phyloP scores from a whole-genome alignment of 35 echinoderm and acorn worm species.

The Heliocidaris erythrogramma region DNA sequence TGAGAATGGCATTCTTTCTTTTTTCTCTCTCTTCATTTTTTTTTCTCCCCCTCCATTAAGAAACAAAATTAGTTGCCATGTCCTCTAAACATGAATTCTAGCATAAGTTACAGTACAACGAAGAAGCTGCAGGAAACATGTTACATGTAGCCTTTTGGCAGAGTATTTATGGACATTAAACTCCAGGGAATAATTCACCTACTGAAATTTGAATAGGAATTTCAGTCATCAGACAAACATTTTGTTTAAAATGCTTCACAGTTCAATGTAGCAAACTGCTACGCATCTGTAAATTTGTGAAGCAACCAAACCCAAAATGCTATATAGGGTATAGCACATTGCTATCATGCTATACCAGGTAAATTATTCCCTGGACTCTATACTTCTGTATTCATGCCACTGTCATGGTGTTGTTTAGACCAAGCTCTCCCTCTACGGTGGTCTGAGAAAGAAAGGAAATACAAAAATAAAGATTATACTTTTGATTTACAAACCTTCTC shows the following conservation, averaged over 20 bases:
- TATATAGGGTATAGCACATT: too few relatives aligned
- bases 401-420: slow-evolving; percentile 47
- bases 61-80: not conserved
- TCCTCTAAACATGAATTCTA: not conserved
- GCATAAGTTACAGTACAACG: not conserved
- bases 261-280: too few relatives aligned
- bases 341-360: too few relatives aligned
- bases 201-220: too few relatives aligned
- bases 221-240: too few relatives aligned
- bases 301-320: too few relatives aligned
- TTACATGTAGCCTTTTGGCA: not conserved
- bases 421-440: slow-evolving; percentile 39
- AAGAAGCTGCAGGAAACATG: not conserved
- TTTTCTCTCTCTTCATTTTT: not conserved
- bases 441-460: slow-evolving; percentile 26
- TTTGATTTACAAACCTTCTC: not conserved
- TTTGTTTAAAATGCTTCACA: too few relatives aligned
- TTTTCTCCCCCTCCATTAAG: not conserved
- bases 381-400: slow-evolving; percentile 4
- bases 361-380: too few relatives aligned
- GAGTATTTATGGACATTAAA: not conserved
- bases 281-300: too few relatives aligned
- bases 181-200: too few relatives aligned
- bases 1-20: not conserved
- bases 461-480: not conserved